phyloP scores from a whole-genome alignment of 2,113 vertebrate species.

The Electrona antarctica region DNA sequence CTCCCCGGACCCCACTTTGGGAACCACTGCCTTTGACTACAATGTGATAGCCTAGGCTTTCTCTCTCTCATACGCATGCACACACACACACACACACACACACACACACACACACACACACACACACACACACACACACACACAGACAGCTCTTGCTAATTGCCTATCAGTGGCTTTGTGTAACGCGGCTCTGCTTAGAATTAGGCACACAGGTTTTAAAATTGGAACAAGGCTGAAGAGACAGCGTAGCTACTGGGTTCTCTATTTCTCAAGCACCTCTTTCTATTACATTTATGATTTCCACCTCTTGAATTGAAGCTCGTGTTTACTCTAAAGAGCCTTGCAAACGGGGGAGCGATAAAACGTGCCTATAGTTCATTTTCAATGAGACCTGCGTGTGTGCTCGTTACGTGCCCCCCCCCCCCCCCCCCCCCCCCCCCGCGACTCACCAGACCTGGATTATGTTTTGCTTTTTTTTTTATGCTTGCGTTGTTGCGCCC shows the following conservation, averaged over 20 bases:
- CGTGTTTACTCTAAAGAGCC: conserved; percentile 14
- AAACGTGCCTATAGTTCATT: too few relatives aligned
- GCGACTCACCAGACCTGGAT: too few relatives aligned
- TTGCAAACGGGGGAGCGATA: too few relatives aligned
- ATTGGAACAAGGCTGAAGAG: conserved; percentile 15
- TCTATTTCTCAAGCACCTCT: conserved; percentile 16
- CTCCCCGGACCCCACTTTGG: too few relatives aligned
- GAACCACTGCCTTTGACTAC: too few relatives aligned
- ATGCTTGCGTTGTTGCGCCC: too few relatives aligned
- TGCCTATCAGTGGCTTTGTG: conserved; percentile 34
- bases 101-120: conserved; percentile 10
- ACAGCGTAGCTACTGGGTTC: conserved; percentile 9
- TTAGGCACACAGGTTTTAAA: background rate
- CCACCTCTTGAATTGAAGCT: conserved; percentile 15
- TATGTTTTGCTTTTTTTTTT: too few relatives aligned
- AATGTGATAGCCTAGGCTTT: too few relatives aligned
- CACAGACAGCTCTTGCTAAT: conserved; percentile 33
- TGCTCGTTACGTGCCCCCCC: too few relatives aligned
- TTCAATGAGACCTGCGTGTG: too few relatives aligned
- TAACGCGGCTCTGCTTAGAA: conserved; percentile 44
- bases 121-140: background rate
- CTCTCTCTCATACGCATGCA: conserved; percentile 21
- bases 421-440: too few relatives aligned
- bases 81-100: conserved; percentile 4
- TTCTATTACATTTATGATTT: conserved; percentile 11